phyloP scores from a whole-genome alignment of 2,888 invertebrate species.

The Embidobia sp. region DNA sequence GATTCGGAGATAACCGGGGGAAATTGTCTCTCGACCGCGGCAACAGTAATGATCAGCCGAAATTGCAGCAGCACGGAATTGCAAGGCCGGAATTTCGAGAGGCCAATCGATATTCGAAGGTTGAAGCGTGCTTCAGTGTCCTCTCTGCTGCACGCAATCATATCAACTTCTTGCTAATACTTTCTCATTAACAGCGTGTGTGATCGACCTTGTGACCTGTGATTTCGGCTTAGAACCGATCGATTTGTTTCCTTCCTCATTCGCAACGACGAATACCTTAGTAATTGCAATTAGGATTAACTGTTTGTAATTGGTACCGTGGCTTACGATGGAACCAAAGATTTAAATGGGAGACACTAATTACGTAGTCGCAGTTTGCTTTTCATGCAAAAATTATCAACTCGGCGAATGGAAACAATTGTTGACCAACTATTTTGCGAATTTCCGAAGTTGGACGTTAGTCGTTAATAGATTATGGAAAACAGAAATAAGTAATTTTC shows the following conservation, averaged over 20 bases:
- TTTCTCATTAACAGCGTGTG: slow-evolving; percentile 30
- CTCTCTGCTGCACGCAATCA: slow-evolving; percentile 14
- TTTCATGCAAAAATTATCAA: no score
- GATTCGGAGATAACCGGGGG: slow-evolving; percentile 68
- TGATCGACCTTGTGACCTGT: no score
- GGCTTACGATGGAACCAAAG: no score
- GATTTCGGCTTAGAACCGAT: background rate
- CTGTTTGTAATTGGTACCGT: slow-evolving; percentile 12
- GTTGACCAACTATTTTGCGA: no score
- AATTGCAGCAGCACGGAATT: slow-evolving; percentile 69
- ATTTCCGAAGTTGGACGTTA: no score
- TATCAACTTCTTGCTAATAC: slow-evolving; percentile 19
- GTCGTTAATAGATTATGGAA: no score
- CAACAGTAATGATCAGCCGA: slow-evolving; percentile 73
- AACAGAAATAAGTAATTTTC: no score
- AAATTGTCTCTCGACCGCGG: slow-evolving; percentile 72
- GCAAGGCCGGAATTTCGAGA: slow-evolving; percentile 62
- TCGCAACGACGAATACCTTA: background rate
- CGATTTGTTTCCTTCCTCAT: background rate
- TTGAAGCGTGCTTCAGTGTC: slow-evolving; percentile 27
- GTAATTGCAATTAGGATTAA: slow-evolving; percentile 22
- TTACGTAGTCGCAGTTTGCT: slow-evolving; percentile 1
- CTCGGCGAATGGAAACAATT: no score
- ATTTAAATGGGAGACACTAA: no score
- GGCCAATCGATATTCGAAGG: slow-evolving; percentile 56